Evolutionary conservation across 2,797 vertebrate genomes (phyloP), one percentile per base, ranked within the genome.

Genomic region (Eulemur mongoz): DNA sequence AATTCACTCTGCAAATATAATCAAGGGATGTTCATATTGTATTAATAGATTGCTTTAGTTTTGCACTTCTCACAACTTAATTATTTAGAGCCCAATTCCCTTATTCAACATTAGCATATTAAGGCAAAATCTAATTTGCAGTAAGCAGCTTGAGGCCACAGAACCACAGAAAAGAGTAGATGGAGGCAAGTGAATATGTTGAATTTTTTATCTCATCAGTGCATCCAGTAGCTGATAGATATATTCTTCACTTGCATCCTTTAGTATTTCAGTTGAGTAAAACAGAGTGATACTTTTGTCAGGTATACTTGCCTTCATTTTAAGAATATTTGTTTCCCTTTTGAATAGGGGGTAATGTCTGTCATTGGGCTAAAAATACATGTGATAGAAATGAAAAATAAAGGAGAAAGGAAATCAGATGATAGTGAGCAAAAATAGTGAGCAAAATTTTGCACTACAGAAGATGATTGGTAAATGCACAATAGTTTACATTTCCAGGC

Each of bases 121-220:
- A 97, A 97, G 93, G 89, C 54, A 81, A 97, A 98, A 98, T 96
- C 96, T 97, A 98, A 98, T 98, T 97, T 98, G 72, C 91, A 92
- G 87, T 96, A 97, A 98, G 97, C 97, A 97, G 95, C 97, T 97
- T 97, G 97, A 97, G 97, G 96, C 96, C 97, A 96, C 79, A 97
- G 89, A 97, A 96, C 40, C 72, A 97, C 83, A 95, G 89, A 88
- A 92, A 93, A 88, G 30, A 93, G 86, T 78, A 93, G 76, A 95
- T 61, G 12, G 23, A 96, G 52, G 20, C 40, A 82, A 50, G 38
- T 90, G 22, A 91, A 79, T 38, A 73, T 54, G 67, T 25, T 93
- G 43, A 84, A 54, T 81, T 89, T 95, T 96, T 96, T 69, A 25
- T 97, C 38, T 96, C 79, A 78, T 84, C 86, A 40, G 9, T 81